A percentile compares a stretch with the other conserved stretches of the same genome.
Conservation (phyloP, 2,113 vertebrate species). For the Thermophis baileyi region DNA sequence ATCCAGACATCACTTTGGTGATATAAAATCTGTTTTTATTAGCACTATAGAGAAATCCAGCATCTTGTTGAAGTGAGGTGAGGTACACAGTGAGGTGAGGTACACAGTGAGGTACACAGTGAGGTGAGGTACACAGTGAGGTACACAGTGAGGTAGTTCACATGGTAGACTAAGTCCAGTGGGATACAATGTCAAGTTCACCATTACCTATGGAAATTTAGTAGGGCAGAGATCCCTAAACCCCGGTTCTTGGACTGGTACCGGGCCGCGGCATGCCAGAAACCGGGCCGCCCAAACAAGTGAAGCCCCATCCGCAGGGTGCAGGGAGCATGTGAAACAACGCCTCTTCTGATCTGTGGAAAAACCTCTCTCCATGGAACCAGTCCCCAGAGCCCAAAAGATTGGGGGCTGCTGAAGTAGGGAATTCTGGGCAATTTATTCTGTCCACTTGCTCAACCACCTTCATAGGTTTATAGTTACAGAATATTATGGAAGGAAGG, state of each 20-base stretch:
- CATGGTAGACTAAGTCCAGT: neutral
- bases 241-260: no score
- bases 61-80: neutral
- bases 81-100: no score
- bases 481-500: neutral
- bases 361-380: no score
- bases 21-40: neutral
- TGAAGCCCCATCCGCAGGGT: no score
- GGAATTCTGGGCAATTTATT: neutral
- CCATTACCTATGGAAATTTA: neutral
- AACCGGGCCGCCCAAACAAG: no score
- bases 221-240: neutral
- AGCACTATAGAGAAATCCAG: neutral
- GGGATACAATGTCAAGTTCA: neutral
- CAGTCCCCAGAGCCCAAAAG: no score
- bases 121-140: neutral
- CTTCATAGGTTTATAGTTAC: neutral
- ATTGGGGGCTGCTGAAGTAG: no score
- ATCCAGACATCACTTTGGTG: neutral
- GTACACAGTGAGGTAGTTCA: neutral
- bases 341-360: no score
- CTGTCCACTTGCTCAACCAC: neutral
- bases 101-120: neutral
- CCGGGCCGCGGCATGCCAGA: accelerated
- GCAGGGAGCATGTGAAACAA: no score